Conservation (phyloP, 2,888 invertebrate species). For the Tetranychus truncatus region DNA sequence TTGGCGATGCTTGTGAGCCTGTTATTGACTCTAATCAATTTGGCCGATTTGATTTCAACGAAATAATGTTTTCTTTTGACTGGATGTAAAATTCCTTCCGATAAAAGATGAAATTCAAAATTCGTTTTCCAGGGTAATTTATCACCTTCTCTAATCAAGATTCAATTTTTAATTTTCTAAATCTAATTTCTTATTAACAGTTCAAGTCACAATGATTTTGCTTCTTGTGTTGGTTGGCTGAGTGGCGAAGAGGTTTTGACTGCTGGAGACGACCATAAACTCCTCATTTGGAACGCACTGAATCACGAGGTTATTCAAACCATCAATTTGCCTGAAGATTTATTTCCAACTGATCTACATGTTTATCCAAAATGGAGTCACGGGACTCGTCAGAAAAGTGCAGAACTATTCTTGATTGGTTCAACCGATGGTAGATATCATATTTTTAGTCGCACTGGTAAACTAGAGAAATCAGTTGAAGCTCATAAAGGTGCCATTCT, state of each 20-base stretch:
- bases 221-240: slow-evolving; percentile 80
- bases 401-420: slow-evolving; percentile 64
- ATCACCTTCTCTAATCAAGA: background rate
- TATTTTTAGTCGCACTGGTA: slow-evolving; percentile 59
- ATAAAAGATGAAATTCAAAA: background rate
- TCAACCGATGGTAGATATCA: slow-evolving; percentile 58
- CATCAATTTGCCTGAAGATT: slow-evolving; percentile 59
- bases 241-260: slow-evolving; percentile 82
- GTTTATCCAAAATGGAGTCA: slow-evolving; percentile 29
- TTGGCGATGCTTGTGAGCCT: too few species aligned
- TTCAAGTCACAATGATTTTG: slow-evolving; percentile 44
- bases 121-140: background rate
- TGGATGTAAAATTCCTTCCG: background rate
- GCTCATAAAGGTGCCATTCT: slow-evolving; percentile 73
- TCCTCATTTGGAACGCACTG: slow-evolving; percentile 70
- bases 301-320: slow-evolving; percentile 51
- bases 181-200: background rate
- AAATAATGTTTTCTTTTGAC: too few species aligned
- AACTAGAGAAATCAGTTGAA: slow-evolving; percentile 75
- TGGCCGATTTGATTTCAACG: too few species aligned
- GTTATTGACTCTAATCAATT: too few species aligned
- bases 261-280: slow-evolving; percentile 70
- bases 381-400: slow-evolving; percentile 34
- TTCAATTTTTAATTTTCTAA: background rate
- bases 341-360: slow-evolving; percentile 75